Evolutionary conservation across 2,113 vertebrate genomes (phyloP), one percentile per base, ranked within the genome.

Genomic region (Sardina pilchardus): DNA sequence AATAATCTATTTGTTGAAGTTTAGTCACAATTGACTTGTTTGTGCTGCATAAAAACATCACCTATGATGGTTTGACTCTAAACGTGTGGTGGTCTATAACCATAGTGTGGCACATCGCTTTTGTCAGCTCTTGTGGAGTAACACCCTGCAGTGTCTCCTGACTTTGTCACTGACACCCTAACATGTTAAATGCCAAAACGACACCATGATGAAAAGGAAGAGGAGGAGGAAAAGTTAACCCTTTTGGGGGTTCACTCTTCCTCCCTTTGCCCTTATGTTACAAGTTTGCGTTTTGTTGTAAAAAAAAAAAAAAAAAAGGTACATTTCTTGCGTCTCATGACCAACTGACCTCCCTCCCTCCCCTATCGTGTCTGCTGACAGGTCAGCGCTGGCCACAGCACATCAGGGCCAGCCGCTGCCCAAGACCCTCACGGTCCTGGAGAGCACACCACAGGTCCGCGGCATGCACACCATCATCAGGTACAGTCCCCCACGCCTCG

Each of bases 381-480:
- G 97, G 91, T 97, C 97, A 1, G 96, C 96, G 21, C 92, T 98
- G 93, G 97, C 97, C 42, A 97, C 96, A 0, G 96, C 96, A 63
- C 97, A 97, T 88, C 97, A 98, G 89, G 96, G 96, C 24, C 97
- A 98, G 89, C 97, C 97, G 0, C 91, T 98, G 86, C 97, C 97
- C 0, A 91, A 94, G 87, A 97, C 95, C 0, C 95, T 98, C 85
- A 97, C 96, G 0, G 96, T 98, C 47, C 92, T 98, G 94, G 95
- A 96, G 91, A 96, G 92, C 93, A 97, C 96, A 0, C 97, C 97
- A 0, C 97, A 98, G 92, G 97, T 97, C 87, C 95, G 95, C 0
- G 97, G 97, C 89, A 96, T 98, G 96, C 97, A 98, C 95, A 98
- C 97, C 86, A 98, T 98, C 91, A 98, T 98, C 95, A 96, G 97